Evolutionary conservation across 2,113 vertebrate genomes (phyloP), one percentile per base, ranked within the genome.

Genomic region (Sturnus vulgaris): DNA sequence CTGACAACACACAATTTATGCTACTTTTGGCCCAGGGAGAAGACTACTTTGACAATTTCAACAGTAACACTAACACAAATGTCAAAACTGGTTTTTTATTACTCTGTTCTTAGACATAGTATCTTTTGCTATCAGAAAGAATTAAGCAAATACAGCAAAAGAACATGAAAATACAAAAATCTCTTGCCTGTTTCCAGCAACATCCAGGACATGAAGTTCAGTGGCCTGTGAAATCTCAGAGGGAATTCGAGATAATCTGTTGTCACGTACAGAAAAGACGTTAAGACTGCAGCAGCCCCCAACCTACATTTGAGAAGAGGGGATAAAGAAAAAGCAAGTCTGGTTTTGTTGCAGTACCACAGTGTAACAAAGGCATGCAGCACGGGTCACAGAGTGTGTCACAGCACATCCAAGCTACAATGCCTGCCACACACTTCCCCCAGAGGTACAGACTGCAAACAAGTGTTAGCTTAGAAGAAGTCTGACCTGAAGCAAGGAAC

Each of bases 221-320:
- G 98, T 97, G 27, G 99, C 99, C 94, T 99, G 98, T 1, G 99
- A 99, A 96, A 99, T 97, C 97, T 99, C 99, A 16, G 99, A 78
- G 6, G 99, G 99, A 94, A 99, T 98, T 94, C 98, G 98, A 28
- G 97, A 98, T 60, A 99, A 98, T 85, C 97, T 97, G 96, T 99
- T 99, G 95, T 99, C 99, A 92, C 99, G 98, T 44, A 99, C 97
- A 63, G 99, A 99, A 96, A 99, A 98, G 70, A 99, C 99, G 19
- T 99, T 99, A 75, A 99, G 98, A 95, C 98, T 98, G 88, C 98
- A 98, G 98, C 99, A 99, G 40, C 99, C 99, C 4, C 99, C 99
- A 8, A 99, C 98, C 99, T 99, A 73, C 35, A 94, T 83, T 47
- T 80, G 79, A 81, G 64, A 83, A 59, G 39, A 64, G 5, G 12